Percentiles rank a stretch among this genome's conserved stretches.
These are phyloP conservation scores for Zosterops pallidus DNA, from an alignment of 2,113 vertebrate species.

Conservation along the genomic window DNA sequence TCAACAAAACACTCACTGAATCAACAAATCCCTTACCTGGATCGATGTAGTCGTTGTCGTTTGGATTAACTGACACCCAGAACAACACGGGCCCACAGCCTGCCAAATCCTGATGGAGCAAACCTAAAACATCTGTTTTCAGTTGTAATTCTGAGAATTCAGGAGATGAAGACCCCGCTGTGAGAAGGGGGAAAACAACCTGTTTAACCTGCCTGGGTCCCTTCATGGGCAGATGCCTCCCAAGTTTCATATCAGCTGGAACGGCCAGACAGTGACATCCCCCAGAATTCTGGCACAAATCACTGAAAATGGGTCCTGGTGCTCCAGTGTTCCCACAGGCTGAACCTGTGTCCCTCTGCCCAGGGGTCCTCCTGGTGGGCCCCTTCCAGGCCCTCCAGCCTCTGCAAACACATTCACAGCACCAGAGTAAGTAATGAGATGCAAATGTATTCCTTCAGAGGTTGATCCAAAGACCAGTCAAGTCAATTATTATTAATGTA, in stretches of 20 bases:
- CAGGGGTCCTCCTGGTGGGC: not conserved
- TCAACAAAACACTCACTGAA: not conserved
- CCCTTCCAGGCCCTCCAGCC: not conserved
- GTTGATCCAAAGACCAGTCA: slow-evolving; percentile 42
- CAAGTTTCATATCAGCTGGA: not conserved
- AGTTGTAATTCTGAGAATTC: not conserved
- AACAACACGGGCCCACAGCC: not conserved
- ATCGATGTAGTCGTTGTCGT: not conserved
- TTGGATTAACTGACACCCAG: not conserved
- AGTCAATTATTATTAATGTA: slow-evolving; percentile 63
- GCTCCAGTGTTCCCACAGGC: not conserved
- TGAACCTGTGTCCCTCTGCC: accelerated
- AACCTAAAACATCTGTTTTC: not conserved
- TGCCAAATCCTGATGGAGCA: not conserved
- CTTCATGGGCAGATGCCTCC: not conserved
- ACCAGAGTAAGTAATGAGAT: slow-evolving; percentile 22
- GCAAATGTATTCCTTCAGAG: slow-evolving; percentile 53
- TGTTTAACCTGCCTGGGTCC: not conserved
- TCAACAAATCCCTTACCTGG: not conserved
- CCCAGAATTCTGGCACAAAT: not conserved
- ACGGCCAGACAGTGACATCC: not conserved
- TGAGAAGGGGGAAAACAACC: not conserved
- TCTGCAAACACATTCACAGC: not conserved
- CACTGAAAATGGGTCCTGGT: accelerated
- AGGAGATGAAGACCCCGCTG: not conserved